phyloP scores from a whole-genome alignment of 2,113 vertebrate species.

The Peromyscus leucopus region DNA sequence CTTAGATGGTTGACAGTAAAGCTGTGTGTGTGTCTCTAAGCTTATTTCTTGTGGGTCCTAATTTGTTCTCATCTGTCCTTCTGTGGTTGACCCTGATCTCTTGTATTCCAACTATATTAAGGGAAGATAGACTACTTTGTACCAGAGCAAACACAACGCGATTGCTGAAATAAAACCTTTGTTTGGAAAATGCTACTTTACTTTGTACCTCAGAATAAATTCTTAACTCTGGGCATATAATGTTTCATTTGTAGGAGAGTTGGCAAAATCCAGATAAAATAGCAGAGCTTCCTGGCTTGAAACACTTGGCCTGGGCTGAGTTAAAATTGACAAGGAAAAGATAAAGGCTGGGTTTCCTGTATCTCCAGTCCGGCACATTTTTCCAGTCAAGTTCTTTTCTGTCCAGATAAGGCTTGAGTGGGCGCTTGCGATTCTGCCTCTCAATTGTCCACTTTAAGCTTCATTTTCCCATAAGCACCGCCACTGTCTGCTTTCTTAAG shows the following conservation, averaged over 20 bases:
- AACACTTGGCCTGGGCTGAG: not conserved
- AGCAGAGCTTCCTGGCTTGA: not conserved
- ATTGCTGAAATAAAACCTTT: not conserved
- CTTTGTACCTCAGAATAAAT: constrained; percentile 7
- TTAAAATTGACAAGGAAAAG: not conserved
- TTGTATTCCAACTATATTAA: not conserved
- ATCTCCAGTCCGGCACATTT: not conserved
- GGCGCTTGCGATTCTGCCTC: not conserved
- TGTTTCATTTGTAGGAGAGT: not conserved
- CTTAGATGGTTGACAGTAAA: not conserved
- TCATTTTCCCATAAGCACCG: not conserved
- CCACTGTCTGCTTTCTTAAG: not conserved
- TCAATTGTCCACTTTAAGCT: not conserved
- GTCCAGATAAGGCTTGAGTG: not conserved
- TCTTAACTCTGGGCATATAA: not conserved
- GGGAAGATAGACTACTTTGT: not conserved
- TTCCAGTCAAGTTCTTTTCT: constrained; percentile 10
- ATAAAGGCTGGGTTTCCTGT: not conserved
- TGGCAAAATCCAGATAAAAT: not conserved
- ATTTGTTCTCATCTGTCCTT: not conserved
- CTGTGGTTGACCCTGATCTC: not conserved
- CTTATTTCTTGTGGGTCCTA: not conserved
- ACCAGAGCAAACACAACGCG: not conserved
- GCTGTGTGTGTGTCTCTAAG: not conserved
- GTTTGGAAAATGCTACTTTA: constrained; percentile 7